Evolutionary conservation across 2,797 vertebrate genomes (phyloP), one percentile per base, ranked within the genome.

Genomic region (Helicolenus hilgendorfi): DNA sequence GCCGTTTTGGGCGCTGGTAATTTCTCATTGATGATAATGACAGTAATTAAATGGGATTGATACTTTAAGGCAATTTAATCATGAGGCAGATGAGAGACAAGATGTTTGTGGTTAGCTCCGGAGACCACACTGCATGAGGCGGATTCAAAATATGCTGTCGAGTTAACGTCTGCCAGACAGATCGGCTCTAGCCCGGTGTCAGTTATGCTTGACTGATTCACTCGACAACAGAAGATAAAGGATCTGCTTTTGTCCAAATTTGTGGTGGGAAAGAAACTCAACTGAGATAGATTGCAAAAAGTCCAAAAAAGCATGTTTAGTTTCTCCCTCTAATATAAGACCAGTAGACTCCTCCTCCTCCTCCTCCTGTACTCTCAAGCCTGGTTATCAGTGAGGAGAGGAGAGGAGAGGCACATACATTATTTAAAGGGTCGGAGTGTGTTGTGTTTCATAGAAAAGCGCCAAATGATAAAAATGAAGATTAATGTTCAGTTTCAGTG

Each of bases 21-120:
- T 96, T 96, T 95, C 88, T 94, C 93, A 94, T 91, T 96, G 96
- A 97, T 97, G 96, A 96, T 97, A 97, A 97, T 97, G 95, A 96
- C 92, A 91, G 96, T 97, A 96, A 97, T 98, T 97, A 97, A 96
- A 96, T 91, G 83, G 87, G 92, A 90, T 90, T 96, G 94, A 95
- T 96, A 96, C 93, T 95, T 96, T 91, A 94, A 97, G 94, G 96
- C 94, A 96, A 91, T 97, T 96, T 95, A 96, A 95, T 96, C 94
- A 90, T 5, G 69, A 88, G 91, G 89, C 87, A 92, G 92, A 96
- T 90, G 92, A 94, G 90, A 92, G 86, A 55, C 84, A 10, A 86
- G 86, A 92, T 94, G 95, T 91, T 92, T 88, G 86, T 4, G 85
- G 89, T 87, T 84, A 65, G 73, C 87, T 73, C 63, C 20, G 83